Evolutionary conservation across 2,888 invertebrate genomes (phyloP).

Genomic region (Melinopterus prodromus): DNA sequence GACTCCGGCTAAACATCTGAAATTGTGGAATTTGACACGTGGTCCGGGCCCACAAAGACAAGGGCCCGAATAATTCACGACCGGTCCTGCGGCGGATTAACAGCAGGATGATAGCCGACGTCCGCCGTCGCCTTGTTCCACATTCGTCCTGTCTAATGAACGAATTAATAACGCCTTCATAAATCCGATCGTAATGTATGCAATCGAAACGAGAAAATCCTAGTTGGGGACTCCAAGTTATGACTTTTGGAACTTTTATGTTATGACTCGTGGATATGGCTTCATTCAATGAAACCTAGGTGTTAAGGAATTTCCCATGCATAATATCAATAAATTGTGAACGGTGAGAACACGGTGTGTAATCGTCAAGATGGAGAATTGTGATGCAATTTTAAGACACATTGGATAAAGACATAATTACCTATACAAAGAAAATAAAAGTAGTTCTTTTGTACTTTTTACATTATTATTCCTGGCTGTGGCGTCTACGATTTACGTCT

Average conservation of each 20-base stretch:
- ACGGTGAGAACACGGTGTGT: no score
- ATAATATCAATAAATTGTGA: not conserved
- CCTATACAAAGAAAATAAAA: no score
- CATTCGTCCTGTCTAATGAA: slow-evolving; percentile 4
- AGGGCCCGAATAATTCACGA: slow-evolving; percentile 20
- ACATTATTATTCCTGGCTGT: no score
- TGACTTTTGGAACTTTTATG: not conserved
- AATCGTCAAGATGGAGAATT: no score
- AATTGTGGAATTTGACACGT: slow-evolving; percentile 46
- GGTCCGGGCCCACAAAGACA: slow-evolving; percentile 39
- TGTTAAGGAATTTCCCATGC: not conserved
- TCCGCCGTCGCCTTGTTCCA: not conserved
- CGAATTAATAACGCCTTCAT: not conserved
- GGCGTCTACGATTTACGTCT: no score
- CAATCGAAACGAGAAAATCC: not conserved
- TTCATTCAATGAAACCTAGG: not conserved
- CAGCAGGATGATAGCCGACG: not conserved
- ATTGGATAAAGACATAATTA: no score
- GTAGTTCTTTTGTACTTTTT: no score
- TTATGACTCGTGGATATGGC: not conserved
- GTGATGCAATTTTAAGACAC: no score
- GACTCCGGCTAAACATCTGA: slow-evolving; percentile 44
- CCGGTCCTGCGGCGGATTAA: not conserved
- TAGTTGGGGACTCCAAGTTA: not conserved
- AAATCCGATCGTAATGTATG: not conserved